Evolutionary conservation across 53 echinoderm and acorn worm species (phyloP), one percentile per base, ranked within the genome.

Genomic region (Astropecten irregularis): DNA sequence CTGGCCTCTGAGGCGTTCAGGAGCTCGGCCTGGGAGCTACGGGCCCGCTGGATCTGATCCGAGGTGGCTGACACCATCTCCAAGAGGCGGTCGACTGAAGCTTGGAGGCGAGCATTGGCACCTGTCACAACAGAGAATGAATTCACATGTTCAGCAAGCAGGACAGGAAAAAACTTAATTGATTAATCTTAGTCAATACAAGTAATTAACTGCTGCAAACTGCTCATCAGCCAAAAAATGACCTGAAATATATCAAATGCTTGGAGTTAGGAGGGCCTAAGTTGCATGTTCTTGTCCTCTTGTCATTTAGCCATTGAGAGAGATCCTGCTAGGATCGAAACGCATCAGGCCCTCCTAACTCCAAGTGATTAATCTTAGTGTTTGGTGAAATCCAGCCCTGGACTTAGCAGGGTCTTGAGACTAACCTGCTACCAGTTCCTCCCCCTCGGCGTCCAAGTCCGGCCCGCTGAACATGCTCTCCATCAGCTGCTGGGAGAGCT

Each of bases 391-490:
- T n/a, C n/a, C n/a, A n/a, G n/a, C n/a, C n/a, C n/a, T n/a, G n/a
- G n/a, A 13, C 46, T 13, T 13, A 44, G 13, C n/a, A n/a, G n/a
- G n/a, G n/a, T 42, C 42, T 8, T 42, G 6, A 42, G 42, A 82
- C 90, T 77, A 50, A 97, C 97, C 90, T 71, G 87, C 49, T 13
- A 97, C 89, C 31, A 97, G 85, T 54, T 97, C 97, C 83, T 94
- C 97, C 14, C 94, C 94, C 31, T 97, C 97, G 0, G 94, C 44
- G 77, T 97, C 97, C 18, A 97, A 86, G 49, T 97, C 97, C 28
- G 92, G 94, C 15, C 97, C 97, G 3, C 79, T 85, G 81, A 97
- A 97, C 76, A 97, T 97, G 77, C 97, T 97, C 86, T 97, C 97
- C 15, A 92, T 84, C 10, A 97, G 82, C 65, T 95, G 95, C 56